phyloP scores from a whole-genome alignment of 2,888 invertebrate genomes.

The Pyrocoelia pectoralis region DNA sequence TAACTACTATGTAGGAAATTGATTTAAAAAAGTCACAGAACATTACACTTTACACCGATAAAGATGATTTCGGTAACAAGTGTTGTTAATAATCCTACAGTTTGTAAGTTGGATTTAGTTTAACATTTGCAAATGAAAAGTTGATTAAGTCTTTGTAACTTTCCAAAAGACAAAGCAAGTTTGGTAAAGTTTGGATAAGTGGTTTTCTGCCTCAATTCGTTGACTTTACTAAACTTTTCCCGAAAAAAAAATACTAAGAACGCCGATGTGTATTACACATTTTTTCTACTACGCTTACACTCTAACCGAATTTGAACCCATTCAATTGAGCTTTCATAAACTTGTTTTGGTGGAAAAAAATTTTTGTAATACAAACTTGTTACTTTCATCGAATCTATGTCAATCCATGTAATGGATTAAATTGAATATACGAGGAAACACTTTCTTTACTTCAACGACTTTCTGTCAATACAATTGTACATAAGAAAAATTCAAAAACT shows the following conservation, averaged over 20 bases:
- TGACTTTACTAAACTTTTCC: conserved; percentile 5
- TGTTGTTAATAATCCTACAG: conserved; percentile 12
- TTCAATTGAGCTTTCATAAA: background rate
- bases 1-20: background rate
- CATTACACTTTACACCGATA: background rate
- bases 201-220: conserved; percentile 10
- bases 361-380: background rate
- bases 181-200: conserved; percentile 9
- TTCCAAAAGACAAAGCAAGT: conserved; percentile 9
- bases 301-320: background rate
- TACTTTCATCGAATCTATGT: background rate
- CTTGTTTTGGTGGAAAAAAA: background rate
- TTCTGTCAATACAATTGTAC: no score
- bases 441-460: no score
- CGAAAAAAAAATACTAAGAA: background rate
- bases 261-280: background rate
- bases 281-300: background rate
- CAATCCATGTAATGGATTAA: background rate
- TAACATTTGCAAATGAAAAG: conserved; percentile 13
- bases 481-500: no score
- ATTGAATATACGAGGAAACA: background rate
- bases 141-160: conserved; percentile 12
- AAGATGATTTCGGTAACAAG: conserved; percentile 2
- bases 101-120: conserved; percentile 9
- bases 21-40: background rate